Evolutionary conservation across 2,113 vertebrate species (phyloP).

Genomic region (pig (Sus scrofa)): DNA sequence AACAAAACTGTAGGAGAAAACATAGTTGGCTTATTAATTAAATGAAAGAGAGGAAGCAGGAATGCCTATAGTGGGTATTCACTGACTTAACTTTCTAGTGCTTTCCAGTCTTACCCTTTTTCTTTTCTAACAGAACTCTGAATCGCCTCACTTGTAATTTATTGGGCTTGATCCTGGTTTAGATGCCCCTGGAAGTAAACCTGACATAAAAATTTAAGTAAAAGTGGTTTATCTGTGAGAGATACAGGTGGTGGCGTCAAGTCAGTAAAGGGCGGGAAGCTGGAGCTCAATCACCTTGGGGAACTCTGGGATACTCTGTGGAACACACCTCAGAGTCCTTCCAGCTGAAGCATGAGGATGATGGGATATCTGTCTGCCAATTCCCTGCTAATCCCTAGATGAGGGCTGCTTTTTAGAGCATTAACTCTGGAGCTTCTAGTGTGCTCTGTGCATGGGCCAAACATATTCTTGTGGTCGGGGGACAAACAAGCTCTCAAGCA

Average conservation of each 20-base stretch:
- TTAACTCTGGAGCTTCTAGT: not conserved
- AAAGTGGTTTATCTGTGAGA: not conserved
- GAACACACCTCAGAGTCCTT: not conserved
- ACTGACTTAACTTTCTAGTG: not conserved
- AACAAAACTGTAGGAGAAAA: not conserved
- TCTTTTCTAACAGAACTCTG: slow-evolving; percentile 21
- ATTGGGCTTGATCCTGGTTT: not conserved
- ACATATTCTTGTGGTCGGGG: not conserved
- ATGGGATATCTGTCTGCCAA: not conserved
- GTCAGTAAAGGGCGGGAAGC: not conserved
- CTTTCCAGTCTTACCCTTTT: not conserved
- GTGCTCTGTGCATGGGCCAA: not conserved
- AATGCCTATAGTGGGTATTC: not conserved
- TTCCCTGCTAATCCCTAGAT: not conserved
- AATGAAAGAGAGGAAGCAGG: not conserved
- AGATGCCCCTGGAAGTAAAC: not conserved
- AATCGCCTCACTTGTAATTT: not conserved
- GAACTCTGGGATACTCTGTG: not conserved
- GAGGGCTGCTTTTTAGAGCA: not conserved
- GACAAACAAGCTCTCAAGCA: not conserved
- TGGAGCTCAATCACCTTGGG: not conserved
- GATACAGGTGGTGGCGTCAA: not conserved
- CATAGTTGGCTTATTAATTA: not conserved
- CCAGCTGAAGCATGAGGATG: not conserved
- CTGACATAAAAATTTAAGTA: not conserved